Evolutionary conservation across 1,140 invertebrate species (phyloP), one percentile per base, ranked within the genome.

Genomic region (Panonychus citri): DNA sequence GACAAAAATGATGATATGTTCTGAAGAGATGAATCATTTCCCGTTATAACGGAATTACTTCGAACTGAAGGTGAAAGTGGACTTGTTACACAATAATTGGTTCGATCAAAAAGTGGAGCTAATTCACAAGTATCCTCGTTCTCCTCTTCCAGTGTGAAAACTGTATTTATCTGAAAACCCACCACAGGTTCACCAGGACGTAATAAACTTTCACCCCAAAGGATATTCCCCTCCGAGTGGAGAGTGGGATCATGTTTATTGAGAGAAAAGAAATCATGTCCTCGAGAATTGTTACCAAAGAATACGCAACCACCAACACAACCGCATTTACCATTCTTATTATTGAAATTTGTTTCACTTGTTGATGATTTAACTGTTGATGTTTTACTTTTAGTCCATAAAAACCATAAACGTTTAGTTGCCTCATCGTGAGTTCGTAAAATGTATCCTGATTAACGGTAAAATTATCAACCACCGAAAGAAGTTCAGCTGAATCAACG

Each of bases 281-380:
- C 60, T 57, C 58, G 60, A 56, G 63, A 64, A 61, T 73, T 73
- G 19, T 64, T 81, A 4, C 89, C 90, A 69, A 97, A 97, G 70
- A 98, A 98, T 17, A 74, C 72, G 66, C 87, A 95, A 1, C 89
- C 89, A 3, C 93, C 93, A 43, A 85, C 81, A 70, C 94, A 98
- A 0, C 89, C 91, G 69, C 94, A 97, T 61, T 81, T 83, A n/a
- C 76, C 75, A 34, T 34, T 8, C 73, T 63, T n/a, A 67, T 64
- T 34, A 62, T 21, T 70, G 59, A 75, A 72, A 72, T 54, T 34
- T 34, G 30, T 34, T 34, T 34, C 12, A 34, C n/a, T n/a, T n/a
- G n/a, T n/a, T n/a, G n/a, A n/a, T n/a, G n/a, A n/a, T 64, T 70
- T 58, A 24, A 12, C 24, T 2, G n/a, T 21, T 40, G 12, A 25